Percentiles rank a stretch among this genome's conserved stretches.
Evolutionary conservation across 2,888 invertebrate genomes (phyloP).

Genomic region (Caenorhabditis afra): DNA sequence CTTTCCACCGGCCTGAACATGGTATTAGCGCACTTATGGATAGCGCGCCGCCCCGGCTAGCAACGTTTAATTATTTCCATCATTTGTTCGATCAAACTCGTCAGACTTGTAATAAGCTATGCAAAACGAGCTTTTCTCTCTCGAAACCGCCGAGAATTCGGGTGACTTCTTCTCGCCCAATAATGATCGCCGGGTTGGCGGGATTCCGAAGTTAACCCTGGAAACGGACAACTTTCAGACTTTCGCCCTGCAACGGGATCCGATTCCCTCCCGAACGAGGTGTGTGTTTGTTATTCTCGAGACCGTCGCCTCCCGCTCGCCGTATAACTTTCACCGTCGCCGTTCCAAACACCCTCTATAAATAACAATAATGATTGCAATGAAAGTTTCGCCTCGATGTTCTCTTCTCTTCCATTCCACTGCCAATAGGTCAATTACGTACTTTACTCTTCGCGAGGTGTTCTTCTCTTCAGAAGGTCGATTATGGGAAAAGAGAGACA

Average conservation of each 20-base stretch:
- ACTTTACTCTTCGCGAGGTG: slow-evolving; percentile 23
- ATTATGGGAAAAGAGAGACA: slow-evolving; percentile 4
- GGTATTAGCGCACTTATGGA: slow-evolving; percentile 27
- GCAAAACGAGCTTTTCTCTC: neutral
- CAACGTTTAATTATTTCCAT: slow-evolving; percentile 30
- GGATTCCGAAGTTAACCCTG: too few species aligned
- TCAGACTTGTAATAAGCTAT: slow-evolving; percentile 17
- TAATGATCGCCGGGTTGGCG: too few species aligned
- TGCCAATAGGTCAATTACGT: slow-evolving; percentile 55
- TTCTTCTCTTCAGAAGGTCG: neutral
- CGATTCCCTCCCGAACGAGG: too few species aligned
- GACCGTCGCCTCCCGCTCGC: too few species aligned
- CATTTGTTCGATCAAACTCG: slow-evolving; percentile 19
- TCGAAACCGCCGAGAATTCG: too few species aligned
- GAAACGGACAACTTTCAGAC: too few species aligned
- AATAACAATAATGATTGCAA: neutral
- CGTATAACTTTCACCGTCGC: too few species aligned
- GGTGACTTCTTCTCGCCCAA: too few species aligned
- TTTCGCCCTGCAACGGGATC: too few species aligned
- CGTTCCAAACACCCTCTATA: neutral
- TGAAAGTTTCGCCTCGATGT: slow-evolving; percentile 13
- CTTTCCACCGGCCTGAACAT: neutral
- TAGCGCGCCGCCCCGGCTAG: neutral
- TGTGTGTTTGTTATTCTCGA: too few species aligned
- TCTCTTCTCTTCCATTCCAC: slow-evolving; percentile 4